A percentile compares a stretch with the other conserved stretches of the same genome.
Conservation (phyloP, 35 echinoderm and acorn worm genomes). For the Apostichopus japonicus region DNA sequence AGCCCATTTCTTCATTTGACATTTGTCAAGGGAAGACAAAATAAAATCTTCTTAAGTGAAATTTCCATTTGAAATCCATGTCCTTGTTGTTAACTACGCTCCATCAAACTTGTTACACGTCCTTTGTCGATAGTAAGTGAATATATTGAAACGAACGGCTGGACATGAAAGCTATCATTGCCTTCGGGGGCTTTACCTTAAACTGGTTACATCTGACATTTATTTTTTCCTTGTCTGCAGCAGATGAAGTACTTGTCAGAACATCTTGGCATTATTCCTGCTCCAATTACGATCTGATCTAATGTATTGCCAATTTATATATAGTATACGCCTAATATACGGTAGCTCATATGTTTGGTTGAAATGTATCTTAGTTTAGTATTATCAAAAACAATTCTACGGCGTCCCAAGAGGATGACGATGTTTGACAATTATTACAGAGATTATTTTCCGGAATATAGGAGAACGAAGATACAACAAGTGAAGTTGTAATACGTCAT, state of each 20-base stretch:
- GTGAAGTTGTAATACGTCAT: too few relatives aligned
- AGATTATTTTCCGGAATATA: too few relatives aligned
- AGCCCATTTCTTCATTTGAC: too few relatives aligned
- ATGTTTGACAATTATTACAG: too few relatives aligned
- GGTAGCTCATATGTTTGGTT: too few relatives aligned
- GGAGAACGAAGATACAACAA: too few relatives aligned
- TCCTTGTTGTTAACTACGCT: constrained; percentile 3
- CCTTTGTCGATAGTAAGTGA: neutral
- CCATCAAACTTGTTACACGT: constrained; percentile 6
- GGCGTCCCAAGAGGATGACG: too few relatives aligned
- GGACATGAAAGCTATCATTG: neutral
- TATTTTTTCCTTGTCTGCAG: neutral
- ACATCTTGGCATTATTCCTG: neutral
- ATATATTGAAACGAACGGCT: neutral
- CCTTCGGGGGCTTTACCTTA: neutral
- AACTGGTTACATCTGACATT: neutral
- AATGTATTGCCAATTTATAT: too few relatives aligned
- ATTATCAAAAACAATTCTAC: too few relatives aligned
- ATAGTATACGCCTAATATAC: too few relatives aligned
- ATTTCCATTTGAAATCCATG: constrained; percentile 20
- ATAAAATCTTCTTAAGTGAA: neutral
- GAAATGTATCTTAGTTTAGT: too few relatives aligned
- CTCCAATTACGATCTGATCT: neutral
- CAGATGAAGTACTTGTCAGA: neutral
- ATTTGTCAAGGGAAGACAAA: too few relatives aligned